Percentiles rank a stretch among this genome's conserved stretches.
These are phyloP conservation scores for Dolichomitus sp. DNA, from an alignment of 2,888 invertebrate genomes.

Conservation along the genomic window DNA sequence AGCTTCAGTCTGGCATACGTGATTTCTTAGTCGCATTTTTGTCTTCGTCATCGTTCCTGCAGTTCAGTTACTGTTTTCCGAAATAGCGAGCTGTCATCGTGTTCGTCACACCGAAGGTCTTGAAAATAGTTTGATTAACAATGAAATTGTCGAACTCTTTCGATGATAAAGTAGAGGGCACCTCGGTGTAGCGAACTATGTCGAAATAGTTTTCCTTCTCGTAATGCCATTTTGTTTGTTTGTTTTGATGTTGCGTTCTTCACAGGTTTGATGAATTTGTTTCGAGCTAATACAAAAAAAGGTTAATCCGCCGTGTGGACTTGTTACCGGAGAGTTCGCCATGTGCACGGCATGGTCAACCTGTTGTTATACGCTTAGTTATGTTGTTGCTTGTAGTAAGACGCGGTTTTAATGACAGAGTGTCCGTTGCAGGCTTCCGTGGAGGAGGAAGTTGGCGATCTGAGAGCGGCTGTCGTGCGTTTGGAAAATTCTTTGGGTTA, in stretches of 20 bases:
- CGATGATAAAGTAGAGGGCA: background rate
- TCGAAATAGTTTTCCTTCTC: slow-evolving; percentile 16
- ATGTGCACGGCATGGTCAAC: slow-evolving; percentile 68
- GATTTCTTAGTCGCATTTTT: slow-evolving; percentile 23
- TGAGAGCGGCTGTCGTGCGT: slow-evolving; percentile 90
- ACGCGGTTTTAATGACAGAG: slow-evolving; percentile 35
- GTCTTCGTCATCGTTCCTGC: slow-evolving; percentile 52
- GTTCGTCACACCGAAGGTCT: slow-evolving; percentile 48
- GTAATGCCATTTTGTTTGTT: slow-evolving; percentile 11
- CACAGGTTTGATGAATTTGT: slow-evolving; percentile 74
- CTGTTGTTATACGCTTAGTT: slow-evolving; percentile 53
- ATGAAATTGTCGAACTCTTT: background rate
- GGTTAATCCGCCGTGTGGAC: slow-evolving; percentile 73
- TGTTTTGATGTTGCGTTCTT: slow-evolving; percentile 62
- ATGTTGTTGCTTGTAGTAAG: slow-evolving; percentile 19
- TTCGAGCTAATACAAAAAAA: slow-evolving; percentile 72
- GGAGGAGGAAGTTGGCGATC: slow-evolving; percentile 89
- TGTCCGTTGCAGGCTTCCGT: slow-evolving; percentile 81
- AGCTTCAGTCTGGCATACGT: slow-evolving; percentile 22
- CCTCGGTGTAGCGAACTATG: slow-evolving; percentile 47
- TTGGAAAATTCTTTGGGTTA: slow-evolving; percentile 90
- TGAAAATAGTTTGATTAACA: slow-evolving; percentile 1
- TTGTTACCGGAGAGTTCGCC: slow-evolving; percentile 61
- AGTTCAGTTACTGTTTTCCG: slow-evolving; percentile 27
- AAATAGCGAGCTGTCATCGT: slow-evolving; percentile 41